Evolutionary conservation across 2,797 vertebrate species (phyloP), one percentile per base, ranked within the genome.

Genomic region (Parambassis ranga): DNA sequence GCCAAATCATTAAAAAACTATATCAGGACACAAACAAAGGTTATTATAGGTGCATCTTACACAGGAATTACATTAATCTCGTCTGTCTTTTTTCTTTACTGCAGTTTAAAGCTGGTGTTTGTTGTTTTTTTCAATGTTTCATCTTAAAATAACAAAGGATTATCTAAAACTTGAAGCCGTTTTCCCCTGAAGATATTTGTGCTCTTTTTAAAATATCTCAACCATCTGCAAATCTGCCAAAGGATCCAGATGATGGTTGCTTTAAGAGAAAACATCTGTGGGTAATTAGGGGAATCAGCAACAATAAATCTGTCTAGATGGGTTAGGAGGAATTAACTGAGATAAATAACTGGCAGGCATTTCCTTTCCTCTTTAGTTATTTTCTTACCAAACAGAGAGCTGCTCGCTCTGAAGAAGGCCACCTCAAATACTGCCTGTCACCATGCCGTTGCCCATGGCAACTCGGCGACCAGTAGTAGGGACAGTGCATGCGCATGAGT

Each of bases 391-490:
- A 72, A 15, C 23, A 11, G 20, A 60, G 37, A 47, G 36, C 58
- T 63, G 57, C 62, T 63, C 10, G 2, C 41, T 70, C 31, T 46
- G 68, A 70, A 70, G 67, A 49, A 77, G 49, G 36, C 50, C 53
- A 64, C 42, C 38, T 70, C 62, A 72, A 74, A 70, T 43, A 71
- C 30, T 39, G 48, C 22, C 42, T 30, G 64, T 77, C 71, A 64
- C 60, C 55, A 52, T 42, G 67, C 48, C 2, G 64, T 81, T 65
- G 68, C 67, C 79, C 61, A 36, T 71, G 28, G 77, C 77, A 74
- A 80, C 79, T 15, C 2, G 4, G 14, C 4, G 10, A 31, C 42
- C 43, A 27, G 41, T 36, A 27, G 16, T 9, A 13, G 27, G 19
- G 41, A 24, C 23, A 15, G 24, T 1, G 44, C 16, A 44, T 7